Conservation (phyloP, 2,113 vertebrate genomes). For the Struthio camelus region DNA sequence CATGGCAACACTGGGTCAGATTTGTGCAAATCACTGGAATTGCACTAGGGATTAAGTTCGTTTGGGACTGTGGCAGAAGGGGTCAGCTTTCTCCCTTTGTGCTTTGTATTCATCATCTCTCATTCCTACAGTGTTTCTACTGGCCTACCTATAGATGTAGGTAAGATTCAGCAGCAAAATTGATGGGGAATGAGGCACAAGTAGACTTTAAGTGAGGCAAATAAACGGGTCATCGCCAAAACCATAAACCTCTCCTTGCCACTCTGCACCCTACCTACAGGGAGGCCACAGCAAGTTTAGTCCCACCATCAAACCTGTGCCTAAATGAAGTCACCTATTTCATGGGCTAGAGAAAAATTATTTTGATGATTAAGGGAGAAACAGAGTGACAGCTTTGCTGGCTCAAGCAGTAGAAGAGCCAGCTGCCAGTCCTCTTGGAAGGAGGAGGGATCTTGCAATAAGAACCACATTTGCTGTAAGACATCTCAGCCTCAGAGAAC, state of each 20-base stretch:
- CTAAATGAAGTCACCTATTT: neutral
- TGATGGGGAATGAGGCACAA: neutral
- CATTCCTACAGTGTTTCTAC: neutral
- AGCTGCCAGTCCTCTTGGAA: neutral
- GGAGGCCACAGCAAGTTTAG: neutral
- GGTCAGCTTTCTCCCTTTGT: neutral
- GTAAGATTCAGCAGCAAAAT: neutral
- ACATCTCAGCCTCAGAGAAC: neutral
- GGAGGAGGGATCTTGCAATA: neutral
- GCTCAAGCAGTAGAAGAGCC: neutral
- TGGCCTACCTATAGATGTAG: neutral
- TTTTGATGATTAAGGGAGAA: neutral
- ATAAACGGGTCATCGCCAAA: neutral
- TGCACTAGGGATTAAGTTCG: neutral
- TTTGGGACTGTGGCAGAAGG: neutral
- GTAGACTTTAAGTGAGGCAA: neutral
- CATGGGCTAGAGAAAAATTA: neutral
- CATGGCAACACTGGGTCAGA: neutral
- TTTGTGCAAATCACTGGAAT: neutral
- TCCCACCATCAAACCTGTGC: neutral
- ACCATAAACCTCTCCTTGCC: neutral
- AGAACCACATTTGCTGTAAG: conserved; percentile 24
- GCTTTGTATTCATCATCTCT: neutral
- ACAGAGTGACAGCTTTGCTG: neutral
- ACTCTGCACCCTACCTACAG: neutral